These are phyloP conservation scores for Eulemur macaco DNA, from an alignment of 2,113 vertebrate species.

Conservation along the genomic window DNA sequence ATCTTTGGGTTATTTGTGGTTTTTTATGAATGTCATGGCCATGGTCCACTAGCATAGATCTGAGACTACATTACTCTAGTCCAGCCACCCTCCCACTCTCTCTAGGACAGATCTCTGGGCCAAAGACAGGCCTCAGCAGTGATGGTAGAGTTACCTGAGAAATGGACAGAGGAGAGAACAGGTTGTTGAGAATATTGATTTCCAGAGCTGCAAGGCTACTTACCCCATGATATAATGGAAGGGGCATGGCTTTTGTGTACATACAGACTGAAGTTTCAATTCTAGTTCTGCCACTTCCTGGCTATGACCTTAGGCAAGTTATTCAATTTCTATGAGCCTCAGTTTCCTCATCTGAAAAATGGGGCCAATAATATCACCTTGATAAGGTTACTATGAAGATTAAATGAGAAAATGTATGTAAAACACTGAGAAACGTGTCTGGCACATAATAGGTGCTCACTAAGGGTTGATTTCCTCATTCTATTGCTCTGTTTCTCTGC, in stretches of 20 bases:
- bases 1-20: background rate
- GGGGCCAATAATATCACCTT: background rate
- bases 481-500: background rate
- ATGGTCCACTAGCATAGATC: background rate
- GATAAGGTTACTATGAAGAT: background rate
- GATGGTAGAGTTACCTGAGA: background rate
- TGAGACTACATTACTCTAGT: background rate
- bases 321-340: conserved; percentile 56
- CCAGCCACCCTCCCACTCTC: background rate
- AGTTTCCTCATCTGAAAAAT: conserved; percentile 71
- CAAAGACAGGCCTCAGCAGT: background rate
- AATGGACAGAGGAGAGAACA: background rate
- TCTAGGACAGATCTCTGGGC: background rate
- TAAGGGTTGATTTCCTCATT: background rate
- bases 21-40: background rate
- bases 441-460: background rate
- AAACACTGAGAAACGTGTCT: background rate
- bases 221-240: background rate
- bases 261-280: conserved; percentile 11
- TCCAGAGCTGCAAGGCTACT: conserved; percentile 13
- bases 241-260: background rate
- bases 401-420: background rate
- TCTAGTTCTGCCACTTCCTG: conserved; percentile 33
- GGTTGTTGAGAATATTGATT: background rate
- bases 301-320: conserved; percentile 17